Evolutionary conservation across 2,797 vertebrate species (phyloP).

Genomic region (Babyrousa celebensis): DNA sequence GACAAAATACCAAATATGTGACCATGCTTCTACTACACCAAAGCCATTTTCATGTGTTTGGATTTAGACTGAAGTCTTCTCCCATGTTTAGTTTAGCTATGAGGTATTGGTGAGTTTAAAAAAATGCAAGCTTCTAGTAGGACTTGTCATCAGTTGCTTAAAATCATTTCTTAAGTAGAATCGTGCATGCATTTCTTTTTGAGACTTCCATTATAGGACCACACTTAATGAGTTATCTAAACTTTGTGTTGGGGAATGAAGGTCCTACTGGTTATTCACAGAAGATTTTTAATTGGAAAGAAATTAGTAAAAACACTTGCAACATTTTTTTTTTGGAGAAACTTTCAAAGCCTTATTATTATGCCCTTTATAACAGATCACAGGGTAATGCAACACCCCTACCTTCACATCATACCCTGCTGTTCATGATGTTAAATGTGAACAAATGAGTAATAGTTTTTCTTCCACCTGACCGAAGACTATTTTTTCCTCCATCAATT

Average conservation of each 20-base stretch:
- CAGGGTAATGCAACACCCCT: not conserved
- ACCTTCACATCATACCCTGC: not conserved
- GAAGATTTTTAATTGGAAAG: slow-evolving; percentile 14
- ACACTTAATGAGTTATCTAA: slow-evolving; percentile 62
- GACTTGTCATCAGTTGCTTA: not conserved
- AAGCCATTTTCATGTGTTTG: slow-evolving; percentile 11
- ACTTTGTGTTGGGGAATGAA: not conserved
- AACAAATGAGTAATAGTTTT: not conserved
- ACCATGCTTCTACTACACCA: slow-evolving; percentile 61
- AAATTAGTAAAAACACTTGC: not conserved
- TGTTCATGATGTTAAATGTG: not conserved
- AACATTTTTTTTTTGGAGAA: not conserved
- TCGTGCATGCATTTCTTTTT: not conserved
- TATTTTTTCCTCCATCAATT: not conserved
- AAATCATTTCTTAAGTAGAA: slow-evolving; percentile 2
- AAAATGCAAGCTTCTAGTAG: not conserved
- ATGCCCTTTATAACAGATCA: not conserved
- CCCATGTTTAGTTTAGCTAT: not conserved
- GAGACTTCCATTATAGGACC: slow-evolving; percentile 68
- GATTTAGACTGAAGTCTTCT: not conserved
- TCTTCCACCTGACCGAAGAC: not conserved
- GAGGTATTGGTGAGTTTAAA: not conserved
- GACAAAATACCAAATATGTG: slow-evolving; percentile 63
- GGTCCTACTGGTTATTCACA: not conserved
- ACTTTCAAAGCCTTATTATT: not conserved